These are phyloP conservation scores for Mesoligia furuncula DNA, from an alignment of 2,888 invertebrate species.

Conservation along the genomic window DNA sequence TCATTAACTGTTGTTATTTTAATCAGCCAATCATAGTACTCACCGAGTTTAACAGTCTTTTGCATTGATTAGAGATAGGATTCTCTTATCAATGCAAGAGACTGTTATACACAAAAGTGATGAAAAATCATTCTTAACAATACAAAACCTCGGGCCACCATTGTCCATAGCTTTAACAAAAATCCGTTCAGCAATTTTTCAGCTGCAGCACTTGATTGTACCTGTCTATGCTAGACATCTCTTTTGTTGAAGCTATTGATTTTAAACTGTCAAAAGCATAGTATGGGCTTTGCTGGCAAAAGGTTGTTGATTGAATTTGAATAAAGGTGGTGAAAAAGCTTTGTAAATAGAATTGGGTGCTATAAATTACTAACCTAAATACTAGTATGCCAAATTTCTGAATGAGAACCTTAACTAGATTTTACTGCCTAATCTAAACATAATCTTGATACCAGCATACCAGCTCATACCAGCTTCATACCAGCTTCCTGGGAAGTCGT, in stretches of 20 bases:
- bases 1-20: too few species aligned
- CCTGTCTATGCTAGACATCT: conserved; percentile 25
- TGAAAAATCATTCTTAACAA: not conserved
- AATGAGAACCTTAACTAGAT: not conserved
- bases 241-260: conserved; percentile 45
- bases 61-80: too few species aligned
- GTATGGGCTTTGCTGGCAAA: conserved; percentile 6
- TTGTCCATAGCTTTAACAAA: conserved; percentile 1
- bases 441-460: not conserved
- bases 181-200: conserved; percentile 27
- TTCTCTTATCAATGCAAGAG: too few species aligned
- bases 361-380: not conserved
- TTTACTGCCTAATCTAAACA: not conserved
- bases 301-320: conserved; percentile 35
- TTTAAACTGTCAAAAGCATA: conserved; percentile 32
- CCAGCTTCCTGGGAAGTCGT: too few species aligned
- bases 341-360: too few species aligned
- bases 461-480: too few species aligned
- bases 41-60: not conserved
- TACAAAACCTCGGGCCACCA: not conserved
- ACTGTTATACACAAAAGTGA: not conserved
- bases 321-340: conserved; percentile 6
- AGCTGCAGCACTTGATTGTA: conserved; percentile 43
- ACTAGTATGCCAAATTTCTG: not conserved
- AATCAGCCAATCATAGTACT: too few species aligned